Conservation (phyloP, 1,140 invertebrate species). For the Luehdorfia chinensis region DNA sequence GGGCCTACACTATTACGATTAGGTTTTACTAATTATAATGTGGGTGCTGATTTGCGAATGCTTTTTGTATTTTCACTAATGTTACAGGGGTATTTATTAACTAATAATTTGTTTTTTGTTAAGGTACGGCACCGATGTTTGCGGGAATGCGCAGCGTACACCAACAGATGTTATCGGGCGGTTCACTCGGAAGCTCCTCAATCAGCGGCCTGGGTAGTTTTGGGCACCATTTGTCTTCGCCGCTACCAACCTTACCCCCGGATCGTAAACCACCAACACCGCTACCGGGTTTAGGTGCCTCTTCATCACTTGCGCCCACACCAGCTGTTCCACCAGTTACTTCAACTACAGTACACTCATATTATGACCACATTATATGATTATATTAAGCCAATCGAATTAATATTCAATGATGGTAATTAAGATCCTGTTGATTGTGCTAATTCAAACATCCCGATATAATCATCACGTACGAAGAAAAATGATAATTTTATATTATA, state of each 20-base stretch:
- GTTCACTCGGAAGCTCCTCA: slow-evolving; percentile 35
- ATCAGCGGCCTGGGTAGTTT: slow-evolving; percentile 50
- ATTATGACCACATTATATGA: slow-evolving; percentile 46
- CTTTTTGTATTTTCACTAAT: too few relatives aligned
- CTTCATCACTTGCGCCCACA: slow-evolving; percentile 28
- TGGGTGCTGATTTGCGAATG: too few relatives aligned
- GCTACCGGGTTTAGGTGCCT: slow-evolving; percentile 35
- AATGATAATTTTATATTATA: too few relatives aligned
- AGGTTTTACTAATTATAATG: too few relatives aligned
- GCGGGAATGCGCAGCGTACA: slow-evolving; percentile 58
- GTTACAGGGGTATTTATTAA: too few relatives aligned
- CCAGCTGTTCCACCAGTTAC: slow-evolving; percentile 32
- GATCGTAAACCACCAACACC: slow-evolving; percentile 57
- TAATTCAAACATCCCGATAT: too few relatives aligned
- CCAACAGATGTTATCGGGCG: slow-evolving; percentile 55
- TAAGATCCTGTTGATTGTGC: too few relatives aligned
- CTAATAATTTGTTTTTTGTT: too few relatives aligned
- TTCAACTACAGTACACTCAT: slow-evolving; percentile 38
- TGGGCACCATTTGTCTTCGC: slow-evolving; percentile 36
- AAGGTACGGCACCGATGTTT: slow-evolving; percentile 56
- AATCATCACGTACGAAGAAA: too few relatives aligned
- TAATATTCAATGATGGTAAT: too few relatives aligned
- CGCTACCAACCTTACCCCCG: slow-evolving; percentile 40
- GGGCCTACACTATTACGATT: too few relatives aligned
- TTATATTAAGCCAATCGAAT: too few relatives aligned